Evolutionary conservation across 2,113 vertebrate genomes (phyloP).

Genomic region (Passer domesticus): DNA sequence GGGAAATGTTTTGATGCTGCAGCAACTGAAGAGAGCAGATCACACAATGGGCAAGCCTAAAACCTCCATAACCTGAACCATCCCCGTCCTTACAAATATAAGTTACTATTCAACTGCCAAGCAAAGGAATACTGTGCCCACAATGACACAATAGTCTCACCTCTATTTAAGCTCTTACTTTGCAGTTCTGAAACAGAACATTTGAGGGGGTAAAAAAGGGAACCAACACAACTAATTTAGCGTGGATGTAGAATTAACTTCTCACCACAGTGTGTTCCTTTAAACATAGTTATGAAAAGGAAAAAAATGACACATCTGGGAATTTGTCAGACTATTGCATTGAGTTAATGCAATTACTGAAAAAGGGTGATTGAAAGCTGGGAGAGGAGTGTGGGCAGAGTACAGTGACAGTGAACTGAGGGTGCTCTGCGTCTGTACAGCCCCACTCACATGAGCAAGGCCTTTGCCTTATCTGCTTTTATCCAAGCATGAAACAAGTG

Average conservation of each 20-base stretch:
- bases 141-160: neutral
- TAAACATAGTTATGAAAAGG: neutral
- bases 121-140: neutral
- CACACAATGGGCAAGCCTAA: neutral
- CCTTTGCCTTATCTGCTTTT: neutral
- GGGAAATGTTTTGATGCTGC: neutral
- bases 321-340: neutral
- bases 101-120: neutral
- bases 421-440: neutral
- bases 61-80: neutral
- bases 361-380: neutral
- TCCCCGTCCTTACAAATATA: neutral
- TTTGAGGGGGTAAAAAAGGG: fast-evolving
- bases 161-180: neutral
- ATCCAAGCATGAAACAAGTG: neutral
- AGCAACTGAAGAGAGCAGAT: neutral
- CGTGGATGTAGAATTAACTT: neutral
- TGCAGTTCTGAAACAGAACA: neutral
- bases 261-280: neutral
- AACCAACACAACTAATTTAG: neutral
- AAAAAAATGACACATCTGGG: neutral
- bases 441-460: neutral
- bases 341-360: slow-evolving; percentile 3
- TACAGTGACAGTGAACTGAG: fast-evolving
- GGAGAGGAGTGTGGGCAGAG: neutral